Percentiles rank a stretch among this genome's conserved stretches.
Conservation (phyloP, 2,113 vertebrate species). For the Probosciger aterrimus region DNA sequence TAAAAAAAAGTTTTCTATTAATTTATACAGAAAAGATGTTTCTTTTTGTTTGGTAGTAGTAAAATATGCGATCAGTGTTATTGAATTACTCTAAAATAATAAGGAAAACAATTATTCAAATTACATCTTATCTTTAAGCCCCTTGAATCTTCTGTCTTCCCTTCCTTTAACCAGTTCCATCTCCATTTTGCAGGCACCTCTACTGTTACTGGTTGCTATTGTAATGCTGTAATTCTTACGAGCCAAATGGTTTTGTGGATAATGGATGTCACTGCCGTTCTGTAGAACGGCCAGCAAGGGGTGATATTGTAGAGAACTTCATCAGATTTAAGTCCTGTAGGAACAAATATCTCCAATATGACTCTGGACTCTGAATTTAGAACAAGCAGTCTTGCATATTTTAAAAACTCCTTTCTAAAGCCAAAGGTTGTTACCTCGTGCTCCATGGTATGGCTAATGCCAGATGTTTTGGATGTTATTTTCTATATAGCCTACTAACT, state of each 20-base stretch:
- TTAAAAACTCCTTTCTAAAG: not conserved
- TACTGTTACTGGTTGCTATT: not conserved
- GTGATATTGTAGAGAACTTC: conserved; percentile 59
- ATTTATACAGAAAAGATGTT: not conserved
- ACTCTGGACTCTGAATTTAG: not conserved
- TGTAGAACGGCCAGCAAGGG: conserved; percentile 59
- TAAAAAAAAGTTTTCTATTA: conserved; percentile 5
- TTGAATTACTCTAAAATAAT: not conserved
- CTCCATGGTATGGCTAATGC: not conserved
- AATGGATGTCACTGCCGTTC: not conserved
- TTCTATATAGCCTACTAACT: not conserved
- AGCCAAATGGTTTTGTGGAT: not conserved
- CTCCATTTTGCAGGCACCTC: not conserved
- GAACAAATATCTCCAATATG: not conserved
- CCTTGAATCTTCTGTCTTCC: not conserved
- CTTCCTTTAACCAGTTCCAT: not conserved
- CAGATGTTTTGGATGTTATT: not conserved
- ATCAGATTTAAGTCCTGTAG: not conserved
- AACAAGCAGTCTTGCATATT: not conserved
- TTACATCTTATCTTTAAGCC: not conserved
- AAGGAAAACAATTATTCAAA: not conserved
- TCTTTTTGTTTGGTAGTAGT: not conserved
- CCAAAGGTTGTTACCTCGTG: not conserved
- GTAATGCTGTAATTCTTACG: not conserved
- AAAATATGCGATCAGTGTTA: not conserved